These are phyloP conservation scores for Monopis laevigella DNA, from an alignment of 2,888 invertebrate species.

Conservation along the genomic window DNA sequence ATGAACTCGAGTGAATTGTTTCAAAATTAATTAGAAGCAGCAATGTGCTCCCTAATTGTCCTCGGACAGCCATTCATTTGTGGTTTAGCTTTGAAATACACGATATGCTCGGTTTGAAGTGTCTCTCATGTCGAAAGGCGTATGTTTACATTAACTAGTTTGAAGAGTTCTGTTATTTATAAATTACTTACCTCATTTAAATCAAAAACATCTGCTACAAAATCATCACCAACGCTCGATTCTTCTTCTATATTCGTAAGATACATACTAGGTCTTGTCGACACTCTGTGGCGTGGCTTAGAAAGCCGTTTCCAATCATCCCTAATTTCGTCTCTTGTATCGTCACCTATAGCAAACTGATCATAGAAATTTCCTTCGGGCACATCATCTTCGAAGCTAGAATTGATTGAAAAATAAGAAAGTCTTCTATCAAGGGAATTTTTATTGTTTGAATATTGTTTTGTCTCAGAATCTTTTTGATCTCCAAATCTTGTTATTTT, in stretches of 20 bases:
- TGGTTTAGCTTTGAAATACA: no score
- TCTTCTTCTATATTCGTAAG: constrained; percentile 54
- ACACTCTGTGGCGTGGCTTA: constrained; percentile 39
- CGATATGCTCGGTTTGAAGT: no score
- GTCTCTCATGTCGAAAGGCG: no score
- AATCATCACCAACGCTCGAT: constrained; percentile 30
- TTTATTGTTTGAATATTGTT: background rate
- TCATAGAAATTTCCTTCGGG: constrained; percentile 50
- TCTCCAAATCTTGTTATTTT: background rate
- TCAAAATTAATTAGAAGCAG: no score
- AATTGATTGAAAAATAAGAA: constrained; percentile 22
- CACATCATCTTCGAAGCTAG: constrained; percentile 33
- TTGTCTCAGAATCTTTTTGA: background rate
- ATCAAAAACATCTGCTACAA: background rate
- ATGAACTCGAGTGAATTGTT: no score
- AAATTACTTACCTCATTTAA: constrained; percentile 5
- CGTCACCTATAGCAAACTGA: constrained; percentile 43
- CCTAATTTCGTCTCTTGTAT: constrained; percentile 32
- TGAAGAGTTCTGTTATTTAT: no score
- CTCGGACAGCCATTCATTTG: no score
- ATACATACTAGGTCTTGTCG: constrained; percentile 48
- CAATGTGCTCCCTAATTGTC: no score
- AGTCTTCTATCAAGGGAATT: constrained; percentile 25
- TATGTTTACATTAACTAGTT: no score
- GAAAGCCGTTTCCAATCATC: constrained; percentile 31